Percentiles rank a stretch among this genome's conserved stretches.
Evolutionary conservation across 1,140 invertebrate species (phyloP).

Genomic region (Stegodyphus dumicola): DNA sequence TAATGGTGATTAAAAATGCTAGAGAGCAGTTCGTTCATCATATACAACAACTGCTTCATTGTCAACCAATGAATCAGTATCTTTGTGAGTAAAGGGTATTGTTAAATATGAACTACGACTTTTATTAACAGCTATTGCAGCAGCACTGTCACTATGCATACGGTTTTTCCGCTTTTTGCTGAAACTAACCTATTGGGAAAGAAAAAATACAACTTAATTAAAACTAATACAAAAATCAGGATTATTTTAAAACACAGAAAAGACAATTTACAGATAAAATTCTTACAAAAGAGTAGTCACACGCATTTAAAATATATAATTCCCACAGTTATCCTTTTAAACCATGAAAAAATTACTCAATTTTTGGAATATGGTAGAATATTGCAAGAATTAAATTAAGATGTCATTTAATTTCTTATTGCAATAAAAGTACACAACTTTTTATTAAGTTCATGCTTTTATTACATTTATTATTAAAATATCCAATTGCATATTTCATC

Average conservation of each 20-base stretch:
- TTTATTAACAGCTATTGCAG: slow-evolving; percentile 80
- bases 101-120: slow-evolving; percentile 61
- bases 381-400: no score
- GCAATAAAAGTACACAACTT: no score
- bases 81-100: slow-evolving; percentile 65
- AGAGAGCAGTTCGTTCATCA: slow-evolving; percentile 78
- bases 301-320: no score
- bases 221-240: not conserved
- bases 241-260: not conserved
- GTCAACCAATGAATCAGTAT: slow-evolving; percentile 73
- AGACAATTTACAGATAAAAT: no score
- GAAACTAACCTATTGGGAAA: slow-evolving; percentile 65
- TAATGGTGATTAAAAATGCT: slow-evolving; percentile 1
- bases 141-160: slow-evolving; percentile 80
- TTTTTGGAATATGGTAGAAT: no score
- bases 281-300: no score
- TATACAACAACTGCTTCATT: slow-evolving; percentile 80
- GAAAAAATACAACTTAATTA: not conserved
- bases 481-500: no score
- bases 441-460: no score
- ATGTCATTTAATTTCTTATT: no score
- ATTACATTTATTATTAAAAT: no score
- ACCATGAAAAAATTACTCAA: no score
- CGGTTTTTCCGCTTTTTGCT: slow-evolving; percentile 68
- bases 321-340: no score